Evolutionary conservation across 2,113 vertebrate species (phyloP), one percentile per base, ranked within the genome.

Genomic region (Anthoscopus minutus): DNA sequence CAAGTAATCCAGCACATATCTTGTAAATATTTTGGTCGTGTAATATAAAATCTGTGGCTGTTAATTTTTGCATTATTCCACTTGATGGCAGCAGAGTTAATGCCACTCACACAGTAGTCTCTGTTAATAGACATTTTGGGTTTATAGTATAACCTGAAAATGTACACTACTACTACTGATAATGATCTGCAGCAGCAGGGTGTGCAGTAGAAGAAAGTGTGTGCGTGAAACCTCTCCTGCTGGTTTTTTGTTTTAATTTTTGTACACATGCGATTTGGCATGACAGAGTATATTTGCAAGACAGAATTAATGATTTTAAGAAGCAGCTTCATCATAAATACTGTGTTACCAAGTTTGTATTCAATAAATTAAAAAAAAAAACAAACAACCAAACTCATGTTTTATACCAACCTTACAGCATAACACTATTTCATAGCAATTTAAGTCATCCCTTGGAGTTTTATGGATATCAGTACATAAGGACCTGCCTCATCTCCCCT

Each of bases 21-120:
- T 89, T 72, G 23, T 42, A 51, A 82, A 54, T 31, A n/a, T 42
- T 82, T 72, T 58, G 19, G 21, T 42, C 27, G 11, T 73, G 65
- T 40, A 54, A 69, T 37, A 7, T 5, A 47, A 74, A 65, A 53
- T 37, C 28, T 35, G n/a, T 38, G 53, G 23, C 65, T 78, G 53
- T 48, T 81, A 48, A 71, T 76, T 84, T 89, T 44, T 44, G 13
- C 25, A 19, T 82, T 24, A 17, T 45, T 86, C 86, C 92, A 92
- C 91, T 25, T 71, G 93, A 92, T 84, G 94, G 94, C 93, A 96
- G 92, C 80, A 96, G 24, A 95, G 76, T 62, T 54, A 85, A 33
- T 0, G 40, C 14, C 47, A 6, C 9, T 12, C n/a, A 20, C 12
- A 48, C 21, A 51, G 28, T n/a, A 35, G 28, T 21, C 51, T 1